Base-by-base conservation (phyloP, 1,140 invertebrate species). In the Cydia splendana region DNA sequence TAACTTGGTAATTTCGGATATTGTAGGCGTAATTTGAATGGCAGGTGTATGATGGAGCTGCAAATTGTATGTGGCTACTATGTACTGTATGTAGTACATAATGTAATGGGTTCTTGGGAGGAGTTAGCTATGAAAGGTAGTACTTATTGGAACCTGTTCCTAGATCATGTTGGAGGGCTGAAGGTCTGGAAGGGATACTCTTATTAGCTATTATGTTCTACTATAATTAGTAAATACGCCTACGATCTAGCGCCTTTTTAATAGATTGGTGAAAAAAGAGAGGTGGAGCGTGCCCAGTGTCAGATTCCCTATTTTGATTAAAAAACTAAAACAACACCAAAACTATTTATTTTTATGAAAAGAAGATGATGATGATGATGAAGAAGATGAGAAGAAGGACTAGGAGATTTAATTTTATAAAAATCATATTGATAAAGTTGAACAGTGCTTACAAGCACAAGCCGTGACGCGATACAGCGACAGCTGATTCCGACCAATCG, bases 1-100 rank as follows among this genome's bases (percentile, higher is more conserved):
- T 71, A 71, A 71, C 4, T 71, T 53, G 13, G 73, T 53, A 30
- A 53, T 24, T 75, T 71, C 75, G 79, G 80, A 78, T 83, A 80
- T 75, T 86, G 85, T 88, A 86, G 87, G 87, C 85, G 87, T 87
- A 84, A 87, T 89, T 85, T 85, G 85, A 88, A 86, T 86, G 86
- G 87, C 87, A 89, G 87, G 86, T 89, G 87, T 84, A 82, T 82
- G 84, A 85, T 84, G 76, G 77, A 76, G 78, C 74, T 77, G 79
- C 75, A 65, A 79, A 78, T 81, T 79, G 78, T 75, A 74, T 79
- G 74, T 51, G 74, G 53, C 62, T 74, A 74, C 20, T 76, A 76
- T 20, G 67, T 75, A 57, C 65, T 18, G 75, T 80, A 73, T 62
- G 2, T 62, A 62, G 57, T 62, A 62, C 57, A 62, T 62, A 62